Evolutionary conservation across 2,888 invertebrate species (phyloP).

Genomic region (Myopa testacea): DNA sequence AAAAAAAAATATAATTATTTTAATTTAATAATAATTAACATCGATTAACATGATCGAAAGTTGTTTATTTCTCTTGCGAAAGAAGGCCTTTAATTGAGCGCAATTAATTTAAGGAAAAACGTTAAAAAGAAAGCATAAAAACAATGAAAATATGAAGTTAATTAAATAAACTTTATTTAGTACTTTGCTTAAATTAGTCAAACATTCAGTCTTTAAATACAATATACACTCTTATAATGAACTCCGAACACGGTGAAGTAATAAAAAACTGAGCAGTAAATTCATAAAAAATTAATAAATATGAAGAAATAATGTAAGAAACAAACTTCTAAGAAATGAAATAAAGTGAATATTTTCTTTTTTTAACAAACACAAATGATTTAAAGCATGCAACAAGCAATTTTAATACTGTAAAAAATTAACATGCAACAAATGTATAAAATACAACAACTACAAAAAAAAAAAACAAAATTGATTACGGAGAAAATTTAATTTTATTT

Average conservation of each 20-base stretch:
- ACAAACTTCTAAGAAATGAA: background rate
- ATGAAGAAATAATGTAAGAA: no score
- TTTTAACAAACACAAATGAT: no score
- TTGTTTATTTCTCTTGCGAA: background rate
- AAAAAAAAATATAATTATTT: background rate
- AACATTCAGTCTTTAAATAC: background rate
- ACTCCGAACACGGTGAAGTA: no score
- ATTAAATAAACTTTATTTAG: background rate
- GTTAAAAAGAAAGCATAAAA: no score
- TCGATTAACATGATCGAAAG: background rate
- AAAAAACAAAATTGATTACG: no score
- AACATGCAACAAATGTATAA: no score
- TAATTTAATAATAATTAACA: background rate
- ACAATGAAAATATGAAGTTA: no score
- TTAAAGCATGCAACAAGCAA: no score
- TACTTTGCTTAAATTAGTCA: background rate
- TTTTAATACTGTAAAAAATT: no score
- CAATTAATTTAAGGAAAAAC: background rate
- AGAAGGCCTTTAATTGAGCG: background rate
- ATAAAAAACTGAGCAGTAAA: background rate
- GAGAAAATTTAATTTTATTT: no score
- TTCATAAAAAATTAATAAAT: background rate
- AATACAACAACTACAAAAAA: no score
- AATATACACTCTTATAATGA: background rate
- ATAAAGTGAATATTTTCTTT: no score